Evolutionary conservation across 2,113 vertebrate species (phyloP), one percentile per base, ranked within the genome.

Genomic region (Hymenochirus boettgeri): DNA sequence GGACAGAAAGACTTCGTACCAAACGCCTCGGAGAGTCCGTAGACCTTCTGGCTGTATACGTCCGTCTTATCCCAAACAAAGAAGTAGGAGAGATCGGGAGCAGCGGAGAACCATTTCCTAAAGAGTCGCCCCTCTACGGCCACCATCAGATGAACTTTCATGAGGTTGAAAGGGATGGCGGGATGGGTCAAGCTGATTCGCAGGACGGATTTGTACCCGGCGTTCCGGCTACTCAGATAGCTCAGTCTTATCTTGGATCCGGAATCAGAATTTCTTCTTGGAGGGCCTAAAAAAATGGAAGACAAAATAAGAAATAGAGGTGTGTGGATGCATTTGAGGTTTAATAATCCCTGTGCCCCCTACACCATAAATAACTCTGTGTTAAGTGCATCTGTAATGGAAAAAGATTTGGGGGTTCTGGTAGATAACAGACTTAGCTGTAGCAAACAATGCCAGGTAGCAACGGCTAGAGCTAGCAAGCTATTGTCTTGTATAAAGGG

Each of bases 91-190:
- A 99, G 85, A 78, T 95, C 93, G 0, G 96, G 96, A 0, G 90
- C 84, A 0, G 96, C 93, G 0, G 96, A 89, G 73, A 99, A 99
- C 94, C 93, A 97, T 75, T 96, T 98, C 64, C 94, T 82, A 85
- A 96, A 97, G 46, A 99, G 91, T 26, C 95, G 85, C 12, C 96
- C 96, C 70, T 99, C 96, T 0, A 99, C 96, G 0, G 96, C 95
- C 58, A 99, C 95, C 92, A 94, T 93, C 57, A 99, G 92, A 76
- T 99, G 96, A 56, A 99, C 95, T 80, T 98, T 99, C 95, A 99
- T 97, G 75, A 99, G 85, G 85, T 97, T 99, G 85, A 99, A 99
- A 24, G 96, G 96, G 71, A 96, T 93, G 64, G 84, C 85, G 39
- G 87, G 79, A 72, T 96, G 94, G 15, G 93, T 99, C 76, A 99